These are phyloP conservation scores for Psammodynastes pulverulentus DNA, from an alignment of 2,113 vertebrate species.

Conservation along the genomic window DNA sequence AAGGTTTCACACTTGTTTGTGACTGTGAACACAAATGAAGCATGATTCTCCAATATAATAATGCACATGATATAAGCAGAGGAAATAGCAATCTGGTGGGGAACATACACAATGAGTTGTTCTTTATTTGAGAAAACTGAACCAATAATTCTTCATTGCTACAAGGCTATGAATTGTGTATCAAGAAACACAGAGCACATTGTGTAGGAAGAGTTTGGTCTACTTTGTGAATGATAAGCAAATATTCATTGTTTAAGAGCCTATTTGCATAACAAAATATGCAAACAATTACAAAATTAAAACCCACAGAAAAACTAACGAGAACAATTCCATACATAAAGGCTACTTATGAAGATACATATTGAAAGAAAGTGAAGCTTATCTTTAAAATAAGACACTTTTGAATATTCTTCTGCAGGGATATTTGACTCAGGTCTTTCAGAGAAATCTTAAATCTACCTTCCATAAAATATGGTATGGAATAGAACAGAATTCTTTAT, in stretches of 20 bases:
- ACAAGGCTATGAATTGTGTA: slow-evolving; percentile 37
- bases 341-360: neutral
- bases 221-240: slow-evolving; percentile 1
- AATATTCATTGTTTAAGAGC: neutral
- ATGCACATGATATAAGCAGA: slow-evolving; percentile 4
- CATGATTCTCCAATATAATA: slow-evolving; percentile 24
- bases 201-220: slow-evolving; percentile 13
- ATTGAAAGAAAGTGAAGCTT: neutral
- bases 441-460: neutral
- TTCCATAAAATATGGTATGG: neutral
- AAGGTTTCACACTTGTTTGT: slow-evolving; percentile 3
- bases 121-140: slow-evolving; percentile 42
- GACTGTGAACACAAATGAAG: slow-evolving; percentile 9
- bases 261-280: neutral
- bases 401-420: neutral
- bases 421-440: neutral
- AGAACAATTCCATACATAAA: no score
- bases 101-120: slow-evolving; percentile 22
- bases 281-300: neutral
- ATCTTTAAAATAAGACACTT: neutral
- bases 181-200: slow-evolving; percentile 5
- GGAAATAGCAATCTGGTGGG: slow-evolving; percentile 14
- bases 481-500: no score
- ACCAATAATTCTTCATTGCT: slow-evolving; percentile 28
- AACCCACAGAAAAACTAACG: neutral